Base-by-base conservation (phyloP, 2,888 invertebrate genomes). In the Lingula anatina region DNA sequence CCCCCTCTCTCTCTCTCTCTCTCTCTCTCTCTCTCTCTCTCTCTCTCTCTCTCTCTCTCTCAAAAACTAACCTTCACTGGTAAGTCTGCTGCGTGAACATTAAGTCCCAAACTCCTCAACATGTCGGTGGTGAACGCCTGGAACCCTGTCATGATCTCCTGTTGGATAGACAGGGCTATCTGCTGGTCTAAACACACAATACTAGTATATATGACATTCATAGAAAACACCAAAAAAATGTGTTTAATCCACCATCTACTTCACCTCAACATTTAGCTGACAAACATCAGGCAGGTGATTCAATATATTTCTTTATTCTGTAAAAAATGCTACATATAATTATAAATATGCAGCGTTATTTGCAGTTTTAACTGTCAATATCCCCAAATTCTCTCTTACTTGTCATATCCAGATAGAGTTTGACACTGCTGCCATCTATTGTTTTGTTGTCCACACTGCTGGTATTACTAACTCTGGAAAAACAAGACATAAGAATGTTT, bases 141-240 rank as follows among this genome's bases (percentile, higher is more conserved):
- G 77, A 92, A 94, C 0, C 90, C 86, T 70, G 88, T 83, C 73
- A 91, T 87, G 53, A 94, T 83, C 72, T 90, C 89, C 53, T 90
- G 79, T 76, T 90, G 89, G 43, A 94, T 81, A 82, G 91, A 89
- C 64, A 92, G 83, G 0, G 90, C 89, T 64, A 95, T 91, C 81
- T 94, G 93, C 75, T 95, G 92, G 84, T 93, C 92, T 92, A 78
- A 50, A 77, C 75, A 37, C 25, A 48, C 20, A 27, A 28, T 9
- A 15, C 5, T 44, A 18, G 5, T 23, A 25, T 12, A 12, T 7
- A 9, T 5, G 7, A 25, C 9, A 15, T 12, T 42, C 18, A 20
- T 4, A 43, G 20, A 27, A 51, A 50, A n/a, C 5, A 24, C 21
- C 12, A 39, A n/a, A 7, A 39, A n/a, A 9, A n/a, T 39, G 7